phyloP scores from a whole-genome alignment of 1,140 invertebrate genomes.

The Agrilus planipennis region DNA sequence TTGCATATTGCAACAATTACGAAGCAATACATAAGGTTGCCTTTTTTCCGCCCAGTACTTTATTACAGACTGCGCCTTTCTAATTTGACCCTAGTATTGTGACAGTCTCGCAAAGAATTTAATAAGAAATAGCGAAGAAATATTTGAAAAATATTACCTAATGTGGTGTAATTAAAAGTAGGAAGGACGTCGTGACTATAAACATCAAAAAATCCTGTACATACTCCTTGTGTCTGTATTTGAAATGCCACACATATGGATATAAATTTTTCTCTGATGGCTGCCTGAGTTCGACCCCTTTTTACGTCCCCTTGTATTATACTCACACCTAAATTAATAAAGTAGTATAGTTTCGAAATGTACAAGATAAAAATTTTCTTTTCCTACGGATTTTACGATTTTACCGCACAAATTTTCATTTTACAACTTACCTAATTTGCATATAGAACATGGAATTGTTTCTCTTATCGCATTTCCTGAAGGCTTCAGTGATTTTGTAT shows the following conservation, averaged over 20 bases:
- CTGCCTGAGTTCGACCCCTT: conserved; percentile 15
- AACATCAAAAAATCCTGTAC: conserved; percentile 25
- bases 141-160: too few relatives aligned
- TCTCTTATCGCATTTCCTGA: conserved; percentile 19
- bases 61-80: too few relatives aligned
- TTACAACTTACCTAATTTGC: conserved; percentile 19
- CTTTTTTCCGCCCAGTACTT: too few relatives aligned
- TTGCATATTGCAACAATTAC: too few relatives aligned
- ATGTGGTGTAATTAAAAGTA: conserved; percentile 16
- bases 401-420: too few relatives aligned
- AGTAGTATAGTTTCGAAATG: background rate
- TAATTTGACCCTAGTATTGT: too few relatives aligned
- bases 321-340: conserved; percentile 19
- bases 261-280: conserved; percentile 23
- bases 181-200: conserved; percentile 26
- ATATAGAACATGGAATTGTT: conserved; percentile 21
- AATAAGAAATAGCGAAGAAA: conserved; percentile 6
- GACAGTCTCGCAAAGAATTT: background rate
- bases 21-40: too few relatives aligned
- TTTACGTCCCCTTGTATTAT: conserved; percentile 20
- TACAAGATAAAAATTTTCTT: background rate
- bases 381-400: too few relatives aligned
- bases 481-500: too few relatives aligned
- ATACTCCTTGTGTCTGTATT: conserved; percentile 24
- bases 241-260: conserved; percentile 25